Base-by-base conservation (phyloP, 2,797 vertebrate species). In the Anguilla obscura region DNA sequence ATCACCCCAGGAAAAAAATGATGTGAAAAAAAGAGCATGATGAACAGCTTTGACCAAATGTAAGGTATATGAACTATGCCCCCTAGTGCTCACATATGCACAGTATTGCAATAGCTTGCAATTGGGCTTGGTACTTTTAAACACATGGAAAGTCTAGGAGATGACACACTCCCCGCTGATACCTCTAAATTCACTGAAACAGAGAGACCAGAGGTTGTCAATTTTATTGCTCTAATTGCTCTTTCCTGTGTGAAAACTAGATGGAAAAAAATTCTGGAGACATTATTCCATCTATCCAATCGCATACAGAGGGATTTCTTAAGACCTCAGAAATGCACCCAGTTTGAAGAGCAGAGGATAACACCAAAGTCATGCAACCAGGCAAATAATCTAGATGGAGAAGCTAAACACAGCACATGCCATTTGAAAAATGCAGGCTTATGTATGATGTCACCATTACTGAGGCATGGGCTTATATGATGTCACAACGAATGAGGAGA, bases 21-120 rank as follows among this genome's bases (percentile, higher is more conserved):
- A 76, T 3, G 36, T 9, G 8, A 30, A 30, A 16, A 79, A 79
- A 21, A 71, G 21, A 27, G 1, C n/a, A 24, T 45, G 60, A 50
- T 36, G 40, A 56, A 54, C 50, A 58, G 16, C n/a, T 27, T 21
- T 14, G 14, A 50, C 30, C 83, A 40, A 86, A 80, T 89, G 85
- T 91, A 82, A 86, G 33, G 86, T 93, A 93, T 91, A 94, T 91
- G 86, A 90, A 95, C 86, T 94, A 92, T 93, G 92, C 95, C 94
- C 94, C 94, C 95, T 95, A 95, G 95, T 95, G 95, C 92, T 91
- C 87, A 91, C 79, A 86, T 21, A 89, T 80, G 60, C 87, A 88
- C 85, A 86, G 85, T 85, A 91, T 63, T 89, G 88, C 88, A 88
- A 82, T 86, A 50, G 52, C 79, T 48, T 24, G 33, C 48, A 30